A percentile compares a stretch with the other conserved stretches of the same genome.
These are phyloP conservation scores for Alouatta palliata DNA, from an alignment of 2,113 vertebrate genomes.

Conservation along the genomic window DNA sequence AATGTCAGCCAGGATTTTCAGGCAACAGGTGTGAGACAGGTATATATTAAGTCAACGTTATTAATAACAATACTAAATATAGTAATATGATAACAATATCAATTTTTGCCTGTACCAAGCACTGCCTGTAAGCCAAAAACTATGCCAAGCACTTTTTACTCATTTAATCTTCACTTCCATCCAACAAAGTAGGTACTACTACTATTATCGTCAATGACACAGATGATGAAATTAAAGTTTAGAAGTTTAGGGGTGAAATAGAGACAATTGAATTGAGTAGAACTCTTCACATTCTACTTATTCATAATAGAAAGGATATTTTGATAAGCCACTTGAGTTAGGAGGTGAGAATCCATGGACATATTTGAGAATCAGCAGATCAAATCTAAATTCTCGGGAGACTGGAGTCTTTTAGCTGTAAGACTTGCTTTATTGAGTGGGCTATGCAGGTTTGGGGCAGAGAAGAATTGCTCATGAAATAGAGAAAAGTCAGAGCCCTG, in stretches of 20 bases:
- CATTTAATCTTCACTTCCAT: neutral
- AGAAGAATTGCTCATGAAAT: neutral
- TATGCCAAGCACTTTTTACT: neutral
- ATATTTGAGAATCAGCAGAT: neutral
- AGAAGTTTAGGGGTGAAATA: neutral
- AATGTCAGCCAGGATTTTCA: conserved; percentile 98
- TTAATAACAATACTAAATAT: neutral
- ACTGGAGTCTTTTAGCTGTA: neutral
- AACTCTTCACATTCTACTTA: neutral
- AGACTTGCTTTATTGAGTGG: neutral
- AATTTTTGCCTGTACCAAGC: neutral
- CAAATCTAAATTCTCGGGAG: neutral
- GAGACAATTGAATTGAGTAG: neutral
- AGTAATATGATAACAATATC: neutral
- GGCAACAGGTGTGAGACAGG: conserved; percentile 99
- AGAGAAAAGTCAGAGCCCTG: neutral
- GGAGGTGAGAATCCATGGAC: neutral
- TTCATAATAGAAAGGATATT: neutral
- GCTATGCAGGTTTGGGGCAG: neutral
- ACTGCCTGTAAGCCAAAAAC: neutral
- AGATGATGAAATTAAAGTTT: neutral
- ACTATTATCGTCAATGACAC: neutral
- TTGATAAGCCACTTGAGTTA: neutral
- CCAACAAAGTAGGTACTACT: neutral
- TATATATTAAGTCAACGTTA: conserved; percentile 85